A percentile compares a stretch with the other conserved stretches of the same genome.
Conservation (phyloP, 2,888 invertebrate species). For the Sycophila texana region DNA sequence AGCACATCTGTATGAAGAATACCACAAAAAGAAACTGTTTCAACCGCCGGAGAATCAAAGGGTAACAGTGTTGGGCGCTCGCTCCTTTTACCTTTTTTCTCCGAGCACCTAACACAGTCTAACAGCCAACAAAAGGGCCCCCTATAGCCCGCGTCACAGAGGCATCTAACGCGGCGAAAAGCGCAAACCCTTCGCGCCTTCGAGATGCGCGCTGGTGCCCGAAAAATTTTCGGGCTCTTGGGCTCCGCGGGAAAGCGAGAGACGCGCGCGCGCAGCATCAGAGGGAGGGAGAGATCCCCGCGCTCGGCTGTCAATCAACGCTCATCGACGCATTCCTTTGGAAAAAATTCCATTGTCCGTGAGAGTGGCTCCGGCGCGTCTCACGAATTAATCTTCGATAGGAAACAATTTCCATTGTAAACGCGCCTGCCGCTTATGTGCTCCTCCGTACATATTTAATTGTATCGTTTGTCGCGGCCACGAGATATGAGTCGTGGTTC, state of each 20-base stretch:
- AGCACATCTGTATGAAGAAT: too few species aligned
- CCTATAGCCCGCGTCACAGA: too few species aligned
- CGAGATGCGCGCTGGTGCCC: too few species aligned
- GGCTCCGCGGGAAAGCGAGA: background rate
- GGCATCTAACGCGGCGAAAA: too few species aligned
- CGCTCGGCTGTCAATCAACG: conserved; percentile 44
- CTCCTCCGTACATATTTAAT: conserved; percentile 17
- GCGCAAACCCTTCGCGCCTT: background rate
- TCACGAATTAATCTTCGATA: conserved; percentile 18
- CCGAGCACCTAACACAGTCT: too few species aligned
- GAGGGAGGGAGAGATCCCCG: background rate
- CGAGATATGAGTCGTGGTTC: conserved; percentile 13
- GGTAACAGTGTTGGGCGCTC: too few species aligned
- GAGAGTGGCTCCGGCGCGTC: background rate
- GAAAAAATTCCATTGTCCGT: conserved; percentile 43
- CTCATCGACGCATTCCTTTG: conserved; percentile 19
- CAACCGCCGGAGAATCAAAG: too few species aligned
- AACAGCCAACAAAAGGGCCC: too few species aligned
- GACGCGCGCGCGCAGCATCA: too few species aligned
- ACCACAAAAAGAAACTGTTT: too few species aligned
- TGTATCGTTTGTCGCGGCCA: conserved; percentile 14
- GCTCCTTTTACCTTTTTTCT: too few species aligned
- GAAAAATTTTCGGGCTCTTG: conserved; percentile 34
- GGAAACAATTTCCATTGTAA: conserved; percentile 14
- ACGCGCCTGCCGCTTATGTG: background rate